Base-by-base conservation (phyloP, 2,888 invertebrate genomes). In the Petrolisthes cinctipes region DNA sequence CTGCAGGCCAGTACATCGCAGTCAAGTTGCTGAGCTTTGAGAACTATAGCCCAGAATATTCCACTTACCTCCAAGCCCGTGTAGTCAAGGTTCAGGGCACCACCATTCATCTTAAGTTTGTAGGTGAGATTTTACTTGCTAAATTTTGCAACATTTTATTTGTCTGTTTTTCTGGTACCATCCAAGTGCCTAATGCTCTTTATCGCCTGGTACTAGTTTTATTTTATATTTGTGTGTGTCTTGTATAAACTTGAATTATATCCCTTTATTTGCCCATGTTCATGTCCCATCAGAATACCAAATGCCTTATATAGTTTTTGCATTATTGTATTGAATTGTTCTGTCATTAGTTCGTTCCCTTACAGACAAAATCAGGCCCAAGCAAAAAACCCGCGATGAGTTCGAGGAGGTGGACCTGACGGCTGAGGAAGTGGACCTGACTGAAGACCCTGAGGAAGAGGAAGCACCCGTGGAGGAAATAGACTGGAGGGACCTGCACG, bases 401-500 rank as follows among this genome's bases (percentile, higher is more conserved):
- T 14, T 71, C n/a, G 71, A n/a, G n/a, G n/a, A n/a, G n/a, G n/a
- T 71, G 11, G 71, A 71, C n/a, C n/a, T 71, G 14, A 71, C 71
- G 20, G 11, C 71, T 11, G 61, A 61, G 61, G 61, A 61, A 17
- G 61, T 17, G 17, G 61, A 17, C 61, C 3, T 61, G 61, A 17
- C 9, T 9, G 61, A 61, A 4, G 71, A 71, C 6, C 14, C 6
- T 11, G 20, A 71, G n/a, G 71, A 20, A n/a, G 17, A 6, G 20
- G 71, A 14, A n/a, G 20, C 71, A 71, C 17, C 71, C 1, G 71
- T 71, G 11, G 71, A 71, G n/a, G 71, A 71, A 20, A 6, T 71
- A 71, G 71, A 71, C 71, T 71, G 71, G 71, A 71, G 71, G n/a
- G 71, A 71, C n/a, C 71, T 71, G 6, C 6, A 71, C n/a, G 17